A percentile compares a stretch with the other conserved stretches of the same genome.
phyloP scores from a whole-genome alignment of 2,113 vertebrate genomes.

The Chaetodon trifascialis region DNA sequence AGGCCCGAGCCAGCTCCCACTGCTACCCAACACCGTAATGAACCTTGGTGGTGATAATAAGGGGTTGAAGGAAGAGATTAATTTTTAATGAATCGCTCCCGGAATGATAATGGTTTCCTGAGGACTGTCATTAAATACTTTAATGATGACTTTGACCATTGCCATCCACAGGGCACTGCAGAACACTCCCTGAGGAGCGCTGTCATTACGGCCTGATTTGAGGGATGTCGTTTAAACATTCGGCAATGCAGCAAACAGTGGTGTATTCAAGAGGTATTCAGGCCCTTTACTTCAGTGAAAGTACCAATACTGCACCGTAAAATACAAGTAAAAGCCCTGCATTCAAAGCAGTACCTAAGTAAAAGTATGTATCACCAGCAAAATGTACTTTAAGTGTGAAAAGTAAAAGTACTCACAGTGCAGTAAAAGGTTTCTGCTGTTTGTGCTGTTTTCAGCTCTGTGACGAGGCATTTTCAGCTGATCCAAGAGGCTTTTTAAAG shows the following conservation, averaged over 20 bases:
- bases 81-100: slow-evolving; percentile 74
- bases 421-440: too few relatives aligned
- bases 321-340: neutral
- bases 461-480: too few relatives aligned
- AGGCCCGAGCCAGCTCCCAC: slow-evolving; percentile 47
- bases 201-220: slow-evolving; percentile 7
- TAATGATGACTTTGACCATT: slow-evolving; percentile 64
- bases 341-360: neutral
- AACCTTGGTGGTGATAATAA: slow-evolving; percentile 60
- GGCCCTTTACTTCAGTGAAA: neutral
- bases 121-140: slow-evolving; percentile 70
- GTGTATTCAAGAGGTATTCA: neutral
- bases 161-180: slow-evolving; percentile 19
- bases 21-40: slow-evolving; percentile 51
- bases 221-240: neutral
- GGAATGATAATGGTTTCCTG: slow-evolving; percentile 67
- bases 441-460: too few relatives aligned
- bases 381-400: neutral
- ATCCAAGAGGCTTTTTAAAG: too few relatives aligned
- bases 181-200: slow-evolving; percentile 5
- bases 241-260: neutral
- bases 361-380: neutral
- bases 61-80: slow-evolving; percentile 57
- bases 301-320: neutral
- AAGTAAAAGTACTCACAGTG: too few relatives aligned